These are phyloP conservation scores for Epirrhoe tristata DNA, from an alignment of 2,888 invertebrate genomes.

Conservation along the genomic window DNA sequence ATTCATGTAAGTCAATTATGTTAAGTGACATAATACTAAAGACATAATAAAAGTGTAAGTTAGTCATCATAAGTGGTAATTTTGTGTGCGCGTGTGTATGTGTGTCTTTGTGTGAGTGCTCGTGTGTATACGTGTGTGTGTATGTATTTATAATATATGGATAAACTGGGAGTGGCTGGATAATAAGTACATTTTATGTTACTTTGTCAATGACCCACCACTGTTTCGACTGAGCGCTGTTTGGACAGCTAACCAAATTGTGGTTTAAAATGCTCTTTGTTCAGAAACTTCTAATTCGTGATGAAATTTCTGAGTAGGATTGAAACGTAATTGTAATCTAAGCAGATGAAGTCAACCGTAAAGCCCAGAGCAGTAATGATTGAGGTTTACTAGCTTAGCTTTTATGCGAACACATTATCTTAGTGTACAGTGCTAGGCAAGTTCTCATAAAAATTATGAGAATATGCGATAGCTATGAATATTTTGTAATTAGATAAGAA, in stretches of 20 bases:
- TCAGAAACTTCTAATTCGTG: neutral
- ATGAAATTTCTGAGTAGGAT: conserved; percentile 17
- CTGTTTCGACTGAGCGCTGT: conserved; percentile 4
- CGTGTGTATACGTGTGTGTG: too few relatives aligned
- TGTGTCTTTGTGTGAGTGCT: too few relatives aligned
- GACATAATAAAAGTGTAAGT: too few relatives aligned
- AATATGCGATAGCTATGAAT: conserved; percentile 4
- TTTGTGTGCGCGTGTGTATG: too few relatives aligned
- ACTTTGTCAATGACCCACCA: neutral
- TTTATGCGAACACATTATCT: conserved; percentile 21
- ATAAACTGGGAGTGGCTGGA: neutral
- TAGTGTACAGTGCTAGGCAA: conserved; percentile 16
- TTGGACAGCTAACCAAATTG: conserved; percentile 14
- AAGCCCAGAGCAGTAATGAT: conserved; percentile 9
- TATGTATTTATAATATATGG: too few relatives aligned
- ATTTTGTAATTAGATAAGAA: neutral
- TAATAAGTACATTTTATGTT: neutral
- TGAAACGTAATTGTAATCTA: conserved; percentile 4
- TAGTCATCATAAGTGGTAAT: too few relatives aligned
- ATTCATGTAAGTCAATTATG: too few relatives aligned
- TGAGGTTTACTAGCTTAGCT: conserved; percentile 9
- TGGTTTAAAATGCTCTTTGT: conserved; percentile 22
- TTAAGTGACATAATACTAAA: too few relatives aligned
- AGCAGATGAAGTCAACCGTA: conserved; percentile 2
- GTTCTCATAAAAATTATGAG: conserved; percentile 9